Percentiles rank a stretch among this genome's conserved stretches.
Conservation (phyloP, 2,888 invertebrate genomes). For the Orthosia incerta region DNA sequence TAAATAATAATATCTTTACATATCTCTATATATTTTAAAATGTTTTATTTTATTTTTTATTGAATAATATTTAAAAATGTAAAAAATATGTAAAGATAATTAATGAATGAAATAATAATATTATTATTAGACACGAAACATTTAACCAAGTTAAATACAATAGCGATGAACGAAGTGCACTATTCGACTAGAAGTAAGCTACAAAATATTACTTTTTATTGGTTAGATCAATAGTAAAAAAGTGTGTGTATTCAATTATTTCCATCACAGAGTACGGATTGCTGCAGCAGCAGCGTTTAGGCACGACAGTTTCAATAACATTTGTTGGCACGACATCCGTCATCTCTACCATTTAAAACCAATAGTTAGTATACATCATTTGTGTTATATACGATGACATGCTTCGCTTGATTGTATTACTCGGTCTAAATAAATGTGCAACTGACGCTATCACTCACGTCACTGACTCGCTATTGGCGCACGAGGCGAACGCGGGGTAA, state of each 20-base stretch:
- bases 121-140: slow-evolving; percentile 51
- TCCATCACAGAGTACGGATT: not conserved
- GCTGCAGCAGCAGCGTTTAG: not conserved
- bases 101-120: slow-evolving; percentile 2
- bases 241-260: slow-evolving; percentile 7
- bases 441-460: too few relatives aligned
- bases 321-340: not conserved
- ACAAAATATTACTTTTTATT: slow-evolving; percentile 43
- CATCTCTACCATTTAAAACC: not conserved
- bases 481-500: too few relatives aligned
- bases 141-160: slow-evolving; percentile 37
- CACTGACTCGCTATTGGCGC: too few relatives aligned
- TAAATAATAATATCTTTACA: slow-evolving; percentile 32
- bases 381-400: not conserved
- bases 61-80: too few relatives aligned
- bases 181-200: slow-evolving; percentile 63
- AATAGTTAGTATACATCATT: not conserved
- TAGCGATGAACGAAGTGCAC: slow-evolving; percentile 49
- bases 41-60: too few relatives aligned
- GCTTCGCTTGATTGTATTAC: not conserved
- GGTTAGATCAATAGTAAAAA: slow-evolving; percentile 20
- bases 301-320: not conserved
- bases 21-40: too few relatives aligned
- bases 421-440: too few relatives aligned
- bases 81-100: too few relatives aligned